Evolutionary conservation across 1,140 invertebrate species (phyloP).

Genomic region (Drosophila nasuta): DNA sequence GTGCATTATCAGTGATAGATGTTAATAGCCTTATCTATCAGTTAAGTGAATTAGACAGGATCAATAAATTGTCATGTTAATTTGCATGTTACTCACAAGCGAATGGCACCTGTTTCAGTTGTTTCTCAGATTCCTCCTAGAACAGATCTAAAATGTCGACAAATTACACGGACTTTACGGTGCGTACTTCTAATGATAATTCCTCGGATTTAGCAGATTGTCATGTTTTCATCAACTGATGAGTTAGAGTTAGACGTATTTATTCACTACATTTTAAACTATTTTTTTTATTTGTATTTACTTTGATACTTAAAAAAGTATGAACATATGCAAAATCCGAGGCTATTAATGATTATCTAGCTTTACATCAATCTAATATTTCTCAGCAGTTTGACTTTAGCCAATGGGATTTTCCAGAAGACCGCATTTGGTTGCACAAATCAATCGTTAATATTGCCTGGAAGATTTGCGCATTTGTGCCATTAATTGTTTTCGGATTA

Average conservation of each 20-base stretch:
- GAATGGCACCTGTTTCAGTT: constrained; percentile 37
- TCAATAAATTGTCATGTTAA: constrained; percentile 62
- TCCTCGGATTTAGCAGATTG: too few relatives aligned
- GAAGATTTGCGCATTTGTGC: constrained; percentile 87
- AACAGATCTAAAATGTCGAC: constrained; percentile 42
- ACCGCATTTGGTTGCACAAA: constrained; percentile 87
- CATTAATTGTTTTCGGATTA: constrained; percentile 89
- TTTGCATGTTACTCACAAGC: constrained; percentile 27
- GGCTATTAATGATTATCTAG: not conserved
- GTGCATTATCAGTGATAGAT: constrained; percentile 69
- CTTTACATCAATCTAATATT: not conserved
- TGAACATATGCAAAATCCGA: too few relatives aligned
- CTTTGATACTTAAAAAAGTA: too few relatives aligned
- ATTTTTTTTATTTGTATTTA: too few relatives aligned
- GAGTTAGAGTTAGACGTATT: too few relatives aligned
- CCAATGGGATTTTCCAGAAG: constrained; percentile 74
- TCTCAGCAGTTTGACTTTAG: constrained; percentile 72
- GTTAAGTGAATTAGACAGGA: constrained; percentile 60
- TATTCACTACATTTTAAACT: too few relatives aligned
- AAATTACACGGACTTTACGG: constrained; percentile 31
- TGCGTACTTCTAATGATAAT: not conserved
- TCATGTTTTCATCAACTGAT: too few relatives aligned
- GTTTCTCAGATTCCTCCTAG: constrained; percentile 9
- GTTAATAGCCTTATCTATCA: constrained; percentile 73
- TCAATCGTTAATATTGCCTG: constrained; percentile 87